Base-by-base conservation (phyloP, 2,888 invertebrate genomes). In the Bimastos eiseni region DNA sequence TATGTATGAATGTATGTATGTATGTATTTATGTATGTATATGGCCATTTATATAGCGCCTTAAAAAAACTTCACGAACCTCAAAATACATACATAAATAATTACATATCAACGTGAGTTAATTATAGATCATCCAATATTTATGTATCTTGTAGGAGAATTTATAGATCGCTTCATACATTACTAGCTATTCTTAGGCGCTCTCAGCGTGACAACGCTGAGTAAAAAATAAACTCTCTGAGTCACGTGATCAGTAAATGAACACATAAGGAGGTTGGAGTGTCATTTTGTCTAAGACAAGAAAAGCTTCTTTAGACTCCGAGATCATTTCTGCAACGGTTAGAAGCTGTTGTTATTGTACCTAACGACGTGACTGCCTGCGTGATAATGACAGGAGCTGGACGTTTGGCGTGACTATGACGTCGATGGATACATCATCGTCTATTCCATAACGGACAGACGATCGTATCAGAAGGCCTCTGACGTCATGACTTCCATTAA, bases 401-500 rank as follows among this genome's bases (percentile, higher is more conserved):
- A 92, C 90, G 90, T 91, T 21, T 93, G 93, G 93, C 55, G 90
- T 44, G 91, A 93, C 83, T 92, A 92, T 96, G 94, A 96, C 96
- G 93, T 95, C 94, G 98, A 98, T 94, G 98, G 98, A 24, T 98
- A 98, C 95, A 97, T 98, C 38, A 97, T 98, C 19, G 97, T 98
- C 6, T 98, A 98, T 95, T 98, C 98, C 0, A 97, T 98, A 93
- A 98, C 98, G 21, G 97, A 98, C 91, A 96, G 97, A 93, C 96
- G 96, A 86, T 97, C 98, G 30, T 98, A 98, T 95, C 96, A 97
- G 93, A 96, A 97, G 90, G 97, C 98, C 8, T 97, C 97, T 92
- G 98, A 98, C 94, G 97, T 98, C 91, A 96, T 98, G 91, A 97
- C 97, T 93, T 98, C 98, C 95, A 96, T 98, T 90, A 95, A 98